phyloP scores from a whole-genome alignment of 2,113 vertebrate genomes.

The Antechinus stuartii region DNA sequence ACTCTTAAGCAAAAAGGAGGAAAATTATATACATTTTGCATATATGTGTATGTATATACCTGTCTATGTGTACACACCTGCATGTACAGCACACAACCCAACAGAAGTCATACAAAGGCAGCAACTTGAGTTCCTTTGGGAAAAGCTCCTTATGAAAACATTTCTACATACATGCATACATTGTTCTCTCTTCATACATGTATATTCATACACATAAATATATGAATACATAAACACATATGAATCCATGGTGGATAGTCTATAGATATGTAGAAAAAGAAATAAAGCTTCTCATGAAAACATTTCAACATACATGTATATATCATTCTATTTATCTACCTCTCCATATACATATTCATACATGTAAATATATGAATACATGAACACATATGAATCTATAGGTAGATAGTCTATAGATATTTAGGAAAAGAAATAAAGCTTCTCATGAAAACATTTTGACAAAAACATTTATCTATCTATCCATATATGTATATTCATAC shows the following conservation, averaged over 20 bases:
- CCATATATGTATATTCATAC: no score
- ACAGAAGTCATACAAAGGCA: background rate
- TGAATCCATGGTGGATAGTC: no score
- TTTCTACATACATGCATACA: background rate
- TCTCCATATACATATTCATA: background rate
- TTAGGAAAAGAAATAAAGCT: background rate
- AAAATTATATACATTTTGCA: background rate
- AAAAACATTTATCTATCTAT: no score
- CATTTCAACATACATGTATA: no score
- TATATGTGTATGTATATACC: no score
- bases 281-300: no score
- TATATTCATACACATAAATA: background rate
- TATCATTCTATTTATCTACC: no score
- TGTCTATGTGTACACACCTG: background rate
- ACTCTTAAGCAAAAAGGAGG: background rate
- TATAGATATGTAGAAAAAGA: no score
- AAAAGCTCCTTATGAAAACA: background rate
- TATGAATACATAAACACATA: no score
- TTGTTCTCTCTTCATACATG: no score
- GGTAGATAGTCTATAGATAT: background rate
- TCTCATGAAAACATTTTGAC: no score
- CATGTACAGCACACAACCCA: background rate
- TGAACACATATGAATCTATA: background rate
- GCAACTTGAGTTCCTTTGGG: background rate
- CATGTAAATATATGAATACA: background rate